Base-by-base conservation (phyloP, 2,888 invertebrate genomes). In the Myathropa florea region DNA sequence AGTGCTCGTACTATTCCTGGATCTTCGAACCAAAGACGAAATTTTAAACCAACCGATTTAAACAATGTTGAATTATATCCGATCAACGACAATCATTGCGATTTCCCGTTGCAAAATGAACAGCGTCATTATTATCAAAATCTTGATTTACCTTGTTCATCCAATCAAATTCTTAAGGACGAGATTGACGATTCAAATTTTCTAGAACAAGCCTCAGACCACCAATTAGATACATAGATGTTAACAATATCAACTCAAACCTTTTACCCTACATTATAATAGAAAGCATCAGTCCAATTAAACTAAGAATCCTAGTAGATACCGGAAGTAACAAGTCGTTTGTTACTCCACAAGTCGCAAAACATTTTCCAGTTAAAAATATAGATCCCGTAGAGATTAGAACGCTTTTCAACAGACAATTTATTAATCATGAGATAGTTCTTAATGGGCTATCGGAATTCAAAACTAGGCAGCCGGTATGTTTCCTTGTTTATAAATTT, bases 401-500 rank as follows among this genome's bases (percentile, higher is more conserved):
- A 53, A 53, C 53, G 4, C 2, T 53, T 53, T 53, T 53, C 18
- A 53, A 60, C 6, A 60, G 4, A 14, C 9, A 60, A 60, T 28
- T 14, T 26, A 28, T 26, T 18, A 53, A 53, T 14, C 12, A 53
- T 14, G 18, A 3, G 14, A 21, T 53, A n/a, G 18, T 18, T 18
- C 18, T 53, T 18, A 53, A n/a, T 18, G 53, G 53, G 4, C n/a
- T 53, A 18, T 4, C 9, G 14, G 18, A 53, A n/a, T 18, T 61
- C 18, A 30, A 30, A 30, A 61, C 33, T 12, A 28, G 30, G 12
- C 26, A 61, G 30, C 30, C 61, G 3, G 12, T 64, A 6, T 33
- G 21, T 10, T 53, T 73, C 18, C 46, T 64, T 14, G 7, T 61
- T 39, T 73, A 46, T 46, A 30, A 53, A 2, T 76, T 76, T 14